These are phyloP conservation scores for Salvator merianae DNA, from an alignment of 2,113 vertebrate genomes.

Conservation along the genomic window DNA sequence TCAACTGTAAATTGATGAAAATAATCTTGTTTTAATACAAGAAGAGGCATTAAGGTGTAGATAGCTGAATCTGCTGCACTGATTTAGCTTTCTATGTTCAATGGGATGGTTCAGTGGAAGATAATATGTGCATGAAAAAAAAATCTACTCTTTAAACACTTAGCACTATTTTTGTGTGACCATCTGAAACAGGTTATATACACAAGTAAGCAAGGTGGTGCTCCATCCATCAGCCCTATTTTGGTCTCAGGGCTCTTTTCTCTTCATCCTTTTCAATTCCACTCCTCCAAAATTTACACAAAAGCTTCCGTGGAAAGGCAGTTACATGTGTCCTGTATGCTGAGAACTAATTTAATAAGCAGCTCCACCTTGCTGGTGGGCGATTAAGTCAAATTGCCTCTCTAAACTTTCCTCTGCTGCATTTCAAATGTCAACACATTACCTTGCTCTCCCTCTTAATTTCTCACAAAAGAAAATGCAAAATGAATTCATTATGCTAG, in stretches of 20 bases:
- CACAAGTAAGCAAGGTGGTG: no score
- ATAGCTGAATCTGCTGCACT: no score
- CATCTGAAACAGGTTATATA: no score
- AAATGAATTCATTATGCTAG: conserved; percentile 83
- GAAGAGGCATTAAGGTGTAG: no score
- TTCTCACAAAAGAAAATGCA: conserved; percentile 83
- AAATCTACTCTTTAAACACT: no score
- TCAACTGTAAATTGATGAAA: no score
- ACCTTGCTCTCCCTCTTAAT: conserved; percentile 81
- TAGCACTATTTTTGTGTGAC: no score
- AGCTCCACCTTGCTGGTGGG: conserved; percentile 61
- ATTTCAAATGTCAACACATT: conserved; percentile 82
- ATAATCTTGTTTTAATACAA: no score
- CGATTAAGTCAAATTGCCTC: conserved; percentile 78
- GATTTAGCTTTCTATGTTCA: no score
- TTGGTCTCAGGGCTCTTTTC: background rate
- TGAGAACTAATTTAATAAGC: conserved; percentile 74
- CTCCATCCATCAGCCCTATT: no score
- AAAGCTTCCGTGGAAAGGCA: conserved; percentile 45
- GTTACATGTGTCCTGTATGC: conserved; percentile 49
- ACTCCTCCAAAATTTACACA: background rate
- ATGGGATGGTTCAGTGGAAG: no score
- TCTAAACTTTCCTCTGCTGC: conserved; percentile 77
- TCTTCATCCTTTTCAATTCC: background rate
- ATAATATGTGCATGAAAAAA: no score